Percentiles rank a stretch among this genome's conserved stretches.
These are phyloP conservation scores for Neolamprologus tretocephalus DNA, from an alignment of 2,113 vertebrate species.

Conservation along the genomic window DNA sequence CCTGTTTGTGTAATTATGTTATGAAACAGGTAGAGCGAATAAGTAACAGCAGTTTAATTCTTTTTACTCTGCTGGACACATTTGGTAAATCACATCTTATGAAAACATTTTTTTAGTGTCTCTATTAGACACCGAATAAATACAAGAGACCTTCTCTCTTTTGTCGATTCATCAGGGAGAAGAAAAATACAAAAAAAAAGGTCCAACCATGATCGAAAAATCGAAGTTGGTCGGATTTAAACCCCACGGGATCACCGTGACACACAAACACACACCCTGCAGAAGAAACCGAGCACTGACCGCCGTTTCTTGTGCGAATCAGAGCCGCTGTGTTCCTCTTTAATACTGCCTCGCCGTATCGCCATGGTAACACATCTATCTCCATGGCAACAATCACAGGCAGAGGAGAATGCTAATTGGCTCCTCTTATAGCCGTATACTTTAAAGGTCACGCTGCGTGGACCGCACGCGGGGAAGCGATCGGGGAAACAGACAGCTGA, in stretches of 20 bases:
- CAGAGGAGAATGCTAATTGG: constrained; percentile 49
- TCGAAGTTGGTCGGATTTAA: not conserved
- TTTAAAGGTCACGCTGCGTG: constrained; percentile 12
- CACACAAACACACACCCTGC: not conserved
- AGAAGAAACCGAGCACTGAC: not conserved
- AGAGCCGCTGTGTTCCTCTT: not conserved
- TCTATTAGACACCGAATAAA: not conserved
- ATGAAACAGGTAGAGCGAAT: not conserved
- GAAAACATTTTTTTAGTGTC: not conserved
- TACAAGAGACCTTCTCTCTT: not conserved
- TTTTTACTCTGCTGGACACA: not conserved
- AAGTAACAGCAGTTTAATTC: not conserved
- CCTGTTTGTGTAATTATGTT: not conserved
- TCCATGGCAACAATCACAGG: constrained; percentile 54
- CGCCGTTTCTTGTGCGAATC: not conserved
- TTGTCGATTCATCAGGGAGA: not conserved
- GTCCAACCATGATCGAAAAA: not conserved
- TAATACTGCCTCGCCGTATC: constrained; percentile 3
- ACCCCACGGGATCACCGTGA: not conserved
- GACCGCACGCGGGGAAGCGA: not conserved
- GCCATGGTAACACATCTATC: constrained; percentile 51
- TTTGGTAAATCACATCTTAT: not conserved
- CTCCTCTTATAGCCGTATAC: constrained; percentile 18
- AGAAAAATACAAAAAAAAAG: not conserved
- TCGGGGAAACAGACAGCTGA: not conserved